Base-by-base conservation (phyloP, 2,888 invertebrate genomes). In the Amphipoea oculea region DNA sequence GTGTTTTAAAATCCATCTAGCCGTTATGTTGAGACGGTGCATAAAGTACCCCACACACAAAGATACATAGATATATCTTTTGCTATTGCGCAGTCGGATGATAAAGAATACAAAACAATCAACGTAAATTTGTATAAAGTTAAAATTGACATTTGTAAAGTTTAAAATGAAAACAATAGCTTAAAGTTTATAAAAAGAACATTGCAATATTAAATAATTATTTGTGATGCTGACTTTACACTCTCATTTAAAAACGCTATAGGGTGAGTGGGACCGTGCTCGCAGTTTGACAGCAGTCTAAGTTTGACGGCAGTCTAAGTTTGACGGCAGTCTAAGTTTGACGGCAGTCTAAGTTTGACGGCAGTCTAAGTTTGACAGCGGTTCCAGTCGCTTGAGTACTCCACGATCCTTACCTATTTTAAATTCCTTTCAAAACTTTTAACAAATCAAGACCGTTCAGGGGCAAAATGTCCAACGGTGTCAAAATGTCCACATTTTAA, bases 391-490 rank as follows among this genome's bases (percentile, higher is more conserved):
- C 57, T 4, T 57, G 1, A 57, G n/a, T n/a, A 57, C n/a, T n/a
- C 4, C 3, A 42, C 4, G 7, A 54, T 36, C 17, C 45, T 80
- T 29, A 80, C 76, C 40, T 74, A 23, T 54, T 40, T 57, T 40
- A 6, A 23, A 48, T 36, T 54, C 0, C 29, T 54, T 45, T 40
- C 9, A 12, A 42, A 45, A 42, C 0, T 20, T 14, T 14, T 29
- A 17, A 65, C 5, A 45, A 17, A 17, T 17, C 4, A 0, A 20
- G 1, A n/a, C 2, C 29, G 29, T 29, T 29, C 29, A 29, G 29
- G 29, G 29, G 29, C 29, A 29, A 29, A 29, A 29, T 29, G 29
- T 29, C 29, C 29, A 29, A 29, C 29, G 29, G 29, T 29, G 29
- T 29, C 29, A 29, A 29, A 29, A 29, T 29, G 29, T 29, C 29